Percentiles rank a stretch among this genome's conserved stretches.
These are phyloP conservation scores for Dryobotodes eremita DNA, from an alignment of 2,888 invertebrate genomes.

Conservation along the genomic window DNA sequence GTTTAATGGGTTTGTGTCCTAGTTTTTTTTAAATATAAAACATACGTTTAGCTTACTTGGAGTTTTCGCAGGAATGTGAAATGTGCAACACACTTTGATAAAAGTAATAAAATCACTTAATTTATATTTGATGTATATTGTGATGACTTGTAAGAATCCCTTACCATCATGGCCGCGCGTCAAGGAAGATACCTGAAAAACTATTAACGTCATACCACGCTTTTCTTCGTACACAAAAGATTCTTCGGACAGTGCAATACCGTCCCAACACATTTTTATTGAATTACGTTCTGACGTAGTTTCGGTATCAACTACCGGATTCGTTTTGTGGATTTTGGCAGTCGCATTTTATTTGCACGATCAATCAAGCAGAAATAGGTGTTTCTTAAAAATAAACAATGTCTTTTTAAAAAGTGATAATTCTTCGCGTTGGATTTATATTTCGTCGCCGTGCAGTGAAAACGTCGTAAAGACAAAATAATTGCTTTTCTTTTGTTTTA, in stretches of 20 bases:
- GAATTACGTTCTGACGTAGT: slow-evolving; percentile 20
- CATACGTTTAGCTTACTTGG: neutral
- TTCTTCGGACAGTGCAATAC: slow-evolving; percentile 2
- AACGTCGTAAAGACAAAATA: too few relatives aligned
- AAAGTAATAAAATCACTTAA: neutral
- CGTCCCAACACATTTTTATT: neutral
- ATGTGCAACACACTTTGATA: neutral
- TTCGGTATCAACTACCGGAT: slow-evolving; percentile 23
- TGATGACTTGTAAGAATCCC: neutral
- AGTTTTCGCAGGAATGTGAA: neutral
- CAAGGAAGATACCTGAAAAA: neutral
- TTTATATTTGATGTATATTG: neutral
- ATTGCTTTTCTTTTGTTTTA: too few relatives aligned
- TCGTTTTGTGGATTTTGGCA: slow-evolving; percentile 62
- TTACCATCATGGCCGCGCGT: neutral
- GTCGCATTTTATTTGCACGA: slow-evolving; percentile 42
- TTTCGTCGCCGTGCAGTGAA: too few relatives aligned
- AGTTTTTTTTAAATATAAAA: neutral
- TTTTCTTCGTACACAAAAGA: slow-evolving; percentile 1
- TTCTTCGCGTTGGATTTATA: neutral
- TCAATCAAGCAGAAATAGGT: slow-evolving; percentile 20
- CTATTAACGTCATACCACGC: neutral
- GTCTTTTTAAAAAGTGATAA: slow-evolving; percentile 24
- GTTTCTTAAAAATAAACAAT: slow-evolving; percentile 36
- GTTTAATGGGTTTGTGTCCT: neutral